Conservation (phyloP, 2,113 vertebrate genomes). For the Phylloscopus whistleri region DNA sequence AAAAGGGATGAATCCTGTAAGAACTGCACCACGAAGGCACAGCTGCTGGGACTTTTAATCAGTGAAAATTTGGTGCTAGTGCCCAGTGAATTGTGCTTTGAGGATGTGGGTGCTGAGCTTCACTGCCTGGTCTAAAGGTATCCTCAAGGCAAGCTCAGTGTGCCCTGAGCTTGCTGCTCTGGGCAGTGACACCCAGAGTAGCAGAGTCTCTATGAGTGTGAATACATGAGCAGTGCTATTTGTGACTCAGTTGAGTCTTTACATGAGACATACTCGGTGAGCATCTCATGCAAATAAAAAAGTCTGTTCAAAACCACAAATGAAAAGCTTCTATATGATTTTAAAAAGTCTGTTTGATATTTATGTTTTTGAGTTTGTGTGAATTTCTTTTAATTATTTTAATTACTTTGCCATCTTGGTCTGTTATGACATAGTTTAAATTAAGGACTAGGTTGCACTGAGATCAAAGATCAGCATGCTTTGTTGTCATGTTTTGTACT, state of each 20-base stretch:
- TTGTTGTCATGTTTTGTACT: not conserved
- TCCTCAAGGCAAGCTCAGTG: not conserved
- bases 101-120: not conserved
- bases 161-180: not conserved
- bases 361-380: not conserved
- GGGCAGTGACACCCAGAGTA: not conserved
- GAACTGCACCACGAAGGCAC: not conserved
- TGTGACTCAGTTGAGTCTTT: not conserved
- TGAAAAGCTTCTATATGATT: not conserved
- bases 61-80: not conserved
- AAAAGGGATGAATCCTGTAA: not conserved
- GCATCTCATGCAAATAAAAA: not conserved
- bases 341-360: not conserved
- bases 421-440: not conserved
- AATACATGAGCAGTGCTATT: not conserved
- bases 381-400: not conserved
- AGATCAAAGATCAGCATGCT: not conserved
- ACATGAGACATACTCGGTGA: not conserved
- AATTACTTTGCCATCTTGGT: not conserved
- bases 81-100: not conserved
- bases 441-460: not conserved
- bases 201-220: not conserved
- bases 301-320: not conserved
- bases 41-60: not conserved
- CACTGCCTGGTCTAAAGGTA: rapidly evolving